Base-by-base conservation (phyloP, 2,797 vertebrate species). In the Neostethus bicornis region DNA sequence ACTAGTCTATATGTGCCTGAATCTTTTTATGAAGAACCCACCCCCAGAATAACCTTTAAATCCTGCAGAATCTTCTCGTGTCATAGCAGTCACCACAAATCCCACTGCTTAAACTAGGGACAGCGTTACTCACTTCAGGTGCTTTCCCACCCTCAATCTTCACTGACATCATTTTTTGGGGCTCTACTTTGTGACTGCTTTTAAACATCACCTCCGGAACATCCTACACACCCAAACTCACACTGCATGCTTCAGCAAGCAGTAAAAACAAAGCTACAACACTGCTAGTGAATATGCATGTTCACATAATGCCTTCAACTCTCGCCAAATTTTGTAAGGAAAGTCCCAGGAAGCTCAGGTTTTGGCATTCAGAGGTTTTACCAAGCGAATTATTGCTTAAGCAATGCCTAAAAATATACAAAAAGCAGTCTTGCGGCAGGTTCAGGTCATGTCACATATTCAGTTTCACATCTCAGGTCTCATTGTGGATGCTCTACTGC, bases 81-180 rank as follows among this genome's bases (percentile, higher is more conserved):
- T 37, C 45, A 62, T 74, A 61, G 46, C 46, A 63, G 23, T 26
- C 20, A 64, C 49, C 51, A 66, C 50, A 70, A 61, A 69, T 44
- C 34, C 52, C 57, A 35, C 44, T 7, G 28, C 31, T 47, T 31
- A 56, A 51, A 72, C 59, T 9, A 53, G 20, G 51, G 25, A 53
- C 72, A 69, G 34, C 86, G 43, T 85, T 79, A 73, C 59, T 73
- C 66, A 76, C 56, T 50, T 81, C 75, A 80, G 86, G 80, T 86
- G 81, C 50, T 76, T 87, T 86, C 80, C 75, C 60, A 66, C 57
- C 63, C 47, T 39, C 12, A 62, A 52, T 37, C 64, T 59, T 67
- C 62, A 71, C 66, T 64, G 61, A 73, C 65, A 60, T 77, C 71
- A 73, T 70, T 65, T 62, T 70, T 24, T 10, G 7, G 41, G 65